Base-by-base conservation (phyloP, 2,888 invertebrate genomes). In the Dioctria linearis region DNA sequence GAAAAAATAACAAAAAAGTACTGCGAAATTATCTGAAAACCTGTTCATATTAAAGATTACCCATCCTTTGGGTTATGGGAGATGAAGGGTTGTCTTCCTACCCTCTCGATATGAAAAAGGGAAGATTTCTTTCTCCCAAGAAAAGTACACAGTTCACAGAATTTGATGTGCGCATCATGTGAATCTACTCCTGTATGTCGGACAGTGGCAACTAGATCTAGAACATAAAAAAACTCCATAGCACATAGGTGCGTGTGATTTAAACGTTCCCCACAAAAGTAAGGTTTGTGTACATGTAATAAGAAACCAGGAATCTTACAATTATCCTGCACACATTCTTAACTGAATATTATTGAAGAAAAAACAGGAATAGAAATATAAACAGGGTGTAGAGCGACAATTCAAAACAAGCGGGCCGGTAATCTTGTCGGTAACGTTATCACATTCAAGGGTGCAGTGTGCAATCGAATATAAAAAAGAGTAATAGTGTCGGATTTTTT, bases 21-120 rank as follows among this genome's bases (percentile, higher is more conserved):
- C 73, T 11, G 42, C 57, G 42, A 57, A 57, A 11, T 6, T 73
- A 8, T 8, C n/a, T 57, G 51, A 59, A 75, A 76, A 76, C 76
- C 76, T 76, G 76, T 76, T 76, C 63, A n/a, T n/a, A 76, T 76
- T 63, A 76, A 76, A 76, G 54, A 46, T 63, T 63, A 76, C 46
- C 76, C 63, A 63, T 63, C 76, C n/a, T 39, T n/a, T 76, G 63
- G 8, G 61, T n/a, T 25, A 37, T 39, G 2, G 8, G 37, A 63
- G 11, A 63, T 63, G 63, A 63, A 63, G 63, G 63, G 63, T 63
- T 39, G 11, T 61, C 37, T 49, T 43, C 76, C 43, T 76, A 76
- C 63, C 73, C 73, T 73, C 54, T 61, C 59, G 13, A 8, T 39
- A 39, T 76, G 8, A 76, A 63, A 76, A 76, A 49, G 76, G 76